Base-by-base conservation (phyloP, 2,888 invertebrate genomes). In the Andrena hattorfiana region DNA sequence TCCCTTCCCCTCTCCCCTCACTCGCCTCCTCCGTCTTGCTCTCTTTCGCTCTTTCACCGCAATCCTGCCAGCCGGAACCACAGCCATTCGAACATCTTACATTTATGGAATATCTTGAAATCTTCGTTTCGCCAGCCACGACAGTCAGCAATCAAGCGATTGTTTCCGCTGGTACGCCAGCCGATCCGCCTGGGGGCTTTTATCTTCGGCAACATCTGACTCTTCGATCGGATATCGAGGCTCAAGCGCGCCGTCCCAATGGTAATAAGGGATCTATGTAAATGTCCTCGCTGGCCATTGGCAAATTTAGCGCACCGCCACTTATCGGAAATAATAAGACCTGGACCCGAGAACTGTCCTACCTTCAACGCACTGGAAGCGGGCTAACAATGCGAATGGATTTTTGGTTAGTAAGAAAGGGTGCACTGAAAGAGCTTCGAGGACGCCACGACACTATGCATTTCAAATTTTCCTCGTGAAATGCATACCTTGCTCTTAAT, bases 21-120 rank as follows among this genome's bases (percentile, higher is more conserved):
- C 67, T 42, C 26, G 28, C 26, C 60, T 23, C 30, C 49, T 49
- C 63, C 54, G 35, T 28, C 20, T 35, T 28, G 49, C 20, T 51
- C 80, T 56, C 63, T 35, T 51, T 26, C 28, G n/a, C 32, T 35
- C 60, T 20, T 51, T 30, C n/a, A 1, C 51, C 32, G 69, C 64
- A 16, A 16, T 42, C 66, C 79, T 72, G 84, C 71, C 77, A 78
- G 56, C 75, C 80, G 81, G 82, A 84, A 80, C 77, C 84, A 68
- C 80, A 60, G 81, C 86, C 83, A 84, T 82, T 84, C 78, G 85
- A 83, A 86, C 87, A 87, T 92, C 89, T 89, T 92, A 91, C 93
- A 92, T 92, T 93, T 92, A 92, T 93, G 92, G 93, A 93, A 93
- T 93, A 93, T 93, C 93, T 92, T 89, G 89, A 90, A 91, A 93